A percentile compares a stretch with the other conserved stretches of the same genome.
These are phyloP conservation scores for Petrocephalus sullivani DNA, from an alignment of 2,797 vertebrate genomes.

Conservation along the genomic window DNA sequence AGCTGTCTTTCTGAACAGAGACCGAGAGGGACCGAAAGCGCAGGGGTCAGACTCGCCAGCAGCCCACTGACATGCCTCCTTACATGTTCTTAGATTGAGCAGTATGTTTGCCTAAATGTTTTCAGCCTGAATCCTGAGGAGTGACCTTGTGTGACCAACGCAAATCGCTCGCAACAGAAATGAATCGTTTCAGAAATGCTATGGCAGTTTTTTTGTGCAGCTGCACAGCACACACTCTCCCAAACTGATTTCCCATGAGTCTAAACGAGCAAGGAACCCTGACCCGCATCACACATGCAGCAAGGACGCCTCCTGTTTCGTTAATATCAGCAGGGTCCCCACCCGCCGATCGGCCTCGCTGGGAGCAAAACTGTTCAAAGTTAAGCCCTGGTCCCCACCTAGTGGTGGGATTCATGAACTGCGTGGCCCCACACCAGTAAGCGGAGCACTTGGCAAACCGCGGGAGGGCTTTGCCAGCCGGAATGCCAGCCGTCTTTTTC, in stretches of 20 bases:
- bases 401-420: conserved; percentile 48
- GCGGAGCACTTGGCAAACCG: background rate
- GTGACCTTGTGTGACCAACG: conserved; percentile 46
- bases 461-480: background rate
- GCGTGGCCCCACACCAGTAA: too few species aligned
- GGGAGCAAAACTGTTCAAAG: background rate
- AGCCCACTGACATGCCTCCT: background rate
- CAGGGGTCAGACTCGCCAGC: background rate
- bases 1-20: background rate
- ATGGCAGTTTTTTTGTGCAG: conserved; percentile 27
- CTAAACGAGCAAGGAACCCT: conserved; percentile 63
- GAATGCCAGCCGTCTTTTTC: conserved; percentile 60
- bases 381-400: conserved; percentile 70
- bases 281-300: conserved; percentile 61
- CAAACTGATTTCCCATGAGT: conserved; percentile 36
- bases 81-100: background rate
- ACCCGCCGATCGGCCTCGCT: conserved; percentile 13
- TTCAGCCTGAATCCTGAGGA: conserved; percentile 18
- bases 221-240: background rate
- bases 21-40: background rate
- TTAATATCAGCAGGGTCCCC: conserved; percentile 34
- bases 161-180: conserved; percentile 47
- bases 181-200: conserved; percentile 30
- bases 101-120: background rate
- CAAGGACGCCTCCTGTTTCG: conserved; percentile 38